A percentile compares a stretch with the other conserved stretches of the same genome.
Conservation (phyloP, 2,888 invertebrate species). For the Timema podura region DNA sequence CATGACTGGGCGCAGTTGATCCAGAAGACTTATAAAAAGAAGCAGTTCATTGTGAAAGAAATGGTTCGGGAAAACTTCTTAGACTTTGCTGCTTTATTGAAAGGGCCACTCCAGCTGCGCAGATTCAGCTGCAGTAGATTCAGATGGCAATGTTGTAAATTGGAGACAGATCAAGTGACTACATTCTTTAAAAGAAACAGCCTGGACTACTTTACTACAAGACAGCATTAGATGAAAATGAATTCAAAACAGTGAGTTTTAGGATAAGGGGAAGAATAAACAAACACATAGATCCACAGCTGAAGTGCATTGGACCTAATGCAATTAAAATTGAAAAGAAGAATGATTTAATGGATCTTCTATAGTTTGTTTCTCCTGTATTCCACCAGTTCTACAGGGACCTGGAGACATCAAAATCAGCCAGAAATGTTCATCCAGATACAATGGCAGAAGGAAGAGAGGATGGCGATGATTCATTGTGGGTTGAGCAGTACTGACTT, state of each 20-base stretch:
- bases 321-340: not conserved
- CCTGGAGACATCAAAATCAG: too few species aligned
- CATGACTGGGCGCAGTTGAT: conserved; percentile 23
- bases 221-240: conserved; percentile 8
- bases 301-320: not conserved
- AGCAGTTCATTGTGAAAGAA: conserved; percentile 21
- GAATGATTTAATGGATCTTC: too few species aligned
- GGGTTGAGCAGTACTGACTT: not conserved
- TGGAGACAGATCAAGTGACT: conserved; percentile 10
- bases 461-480: not conserved
- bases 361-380: too few species aligned
- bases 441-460: not conserved
- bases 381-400: too few species aligned
- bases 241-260: not conserved
- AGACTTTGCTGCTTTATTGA: conserved; percentile 17
- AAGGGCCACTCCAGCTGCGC: not conserved
- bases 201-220: conserved; percentile 10
- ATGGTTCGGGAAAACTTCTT: conserved; percentile 18
- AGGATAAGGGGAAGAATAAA: conserved; percentile 1
- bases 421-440: not conserved
- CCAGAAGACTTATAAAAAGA: conserved; percentile 13
- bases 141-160: not conserved
- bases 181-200: conserved; percentile 3
- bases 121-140: not conserved
- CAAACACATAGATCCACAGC: not conserved